These are phyloP conservation scores for Caenorhabditis inopinata DNA, from an alignment of 1,140 invertebrate genomes.

Conservation along the genomic window DNA sequence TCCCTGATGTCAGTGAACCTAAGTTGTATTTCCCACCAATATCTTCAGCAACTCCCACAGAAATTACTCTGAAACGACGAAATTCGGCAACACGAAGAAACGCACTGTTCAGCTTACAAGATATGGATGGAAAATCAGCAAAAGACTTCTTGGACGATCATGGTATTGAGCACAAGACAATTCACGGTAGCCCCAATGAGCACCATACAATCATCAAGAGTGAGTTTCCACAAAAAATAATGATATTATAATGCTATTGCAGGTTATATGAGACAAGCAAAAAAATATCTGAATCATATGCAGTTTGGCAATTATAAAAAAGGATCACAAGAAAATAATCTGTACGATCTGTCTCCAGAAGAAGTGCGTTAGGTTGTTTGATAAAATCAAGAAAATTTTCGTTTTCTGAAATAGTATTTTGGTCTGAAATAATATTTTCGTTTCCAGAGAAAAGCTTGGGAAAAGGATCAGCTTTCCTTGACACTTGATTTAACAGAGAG, in stretches of 20 bases:
- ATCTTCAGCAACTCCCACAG: not conserved
- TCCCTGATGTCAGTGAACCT: conserved; percentile 24
- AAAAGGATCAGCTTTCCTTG: conserved; percentile 71
- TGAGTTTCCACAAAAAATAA: not conserved
- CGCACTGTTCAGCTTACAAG: not conserved
- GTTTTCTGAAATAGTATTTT: too few species aligned
- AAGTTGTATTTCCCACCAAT: not conserved
- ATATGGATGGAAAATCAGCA: conserved; percentile 19
- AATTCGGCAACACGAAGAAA: conserved; percentile 10
- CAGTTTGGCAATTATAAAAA: conserved; percentile 46
- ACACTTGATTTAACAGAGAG: conserved; percentile 82
- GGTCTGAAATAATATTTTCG: too few species aligned
- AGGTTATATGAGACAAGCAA: conserved; percentile 61
- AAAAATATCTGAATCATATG: conserved; percentile 53
- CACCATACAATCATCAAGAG: conserved; percentile 33
- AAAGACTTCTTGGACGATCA: conserved; percentile 26
- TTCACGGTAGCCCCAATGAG: conserved; percentile 14
- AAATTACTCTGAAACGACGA: not conserved
- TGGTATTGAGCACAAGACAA: conserved; percentile 26
- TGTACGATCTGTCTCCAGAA: conserved; percentile 61
- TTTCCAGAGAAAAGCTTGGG: conserved; percentile 60
- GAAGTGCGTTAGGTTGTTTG: too few species aligned
- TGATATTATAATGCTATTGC: conserved; percentile 38
- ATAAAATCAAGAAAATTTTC: too few species aligned
- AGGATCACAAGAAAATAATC: conserved; percentile 46